phyloP scores from a whole-genome alignment of 2,888 invertebrate species.

The Periphyllus acericola region DNA sequence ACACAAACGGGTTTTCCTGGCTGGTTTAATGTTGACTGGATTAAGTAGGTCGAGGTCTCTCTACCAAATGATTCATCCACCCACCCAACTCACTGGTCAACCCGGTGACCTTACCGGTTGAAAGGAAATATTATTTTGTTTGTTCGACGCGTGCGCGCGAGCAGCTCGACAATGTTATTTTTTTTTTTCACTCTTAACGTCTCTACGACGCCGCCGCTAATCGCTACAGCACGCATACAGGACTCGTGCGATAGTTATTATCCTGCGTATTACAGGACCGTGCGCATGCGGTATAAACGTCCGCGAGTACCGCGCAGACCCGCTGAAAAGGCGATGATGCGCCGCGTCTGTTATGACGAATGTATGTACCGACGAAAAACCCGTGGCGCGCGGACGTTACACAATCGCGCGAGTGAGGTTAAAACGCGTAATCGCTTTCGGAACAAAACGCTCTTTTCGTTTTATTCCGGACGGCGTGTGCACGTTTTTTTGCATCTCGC shows the following conservation, averaged over 20 bases:
- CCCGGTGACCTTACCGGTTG: constrained; percentile 60
- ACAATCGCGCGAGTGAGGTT: too few relatives aligned
- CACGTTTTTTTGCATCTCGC: background rate
- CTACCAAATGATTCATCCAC: constrained; percentile 58
- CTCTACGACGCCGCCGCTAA: background rate
- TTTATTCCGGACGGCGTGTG: background rate
- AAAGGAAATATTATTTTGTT: constrained; percentile 60
- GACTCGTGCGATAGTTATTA: too few relatives aligned
- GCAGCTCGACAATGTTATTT: constrained; percentile 49
- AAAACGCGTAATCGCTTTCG: too few relatives aligned
- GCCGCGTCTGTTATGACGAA: background rate
- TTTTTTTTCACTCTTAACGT: background rate
- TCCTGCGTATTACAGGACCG: too few relatives aligned
- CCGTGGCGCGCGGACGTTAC: too few relatives aligned
- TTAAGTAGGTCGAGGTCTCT: constrained; percentile 60
- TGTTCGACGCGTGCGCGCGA: constrained; percentile 28
- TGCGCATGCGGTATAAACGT: background rate
- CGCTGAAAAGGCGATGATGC: background rate
- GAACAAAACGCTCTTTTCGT: background rate
- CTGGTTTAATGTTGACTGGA: constrained; percentile 60
- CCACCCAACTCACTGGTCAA: constrained; percentile 58
- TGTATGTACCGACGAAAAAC: too few relatives aligned
- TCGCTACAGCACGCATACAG: background rate
- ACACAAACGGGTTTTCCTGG: constrained; percentile 60
- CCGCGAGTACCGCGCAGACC: background rate